Evolutionary conservation across 2,797 vertebrate species (phyloP).

Genomic region (Clarias pachynema): DNA sequence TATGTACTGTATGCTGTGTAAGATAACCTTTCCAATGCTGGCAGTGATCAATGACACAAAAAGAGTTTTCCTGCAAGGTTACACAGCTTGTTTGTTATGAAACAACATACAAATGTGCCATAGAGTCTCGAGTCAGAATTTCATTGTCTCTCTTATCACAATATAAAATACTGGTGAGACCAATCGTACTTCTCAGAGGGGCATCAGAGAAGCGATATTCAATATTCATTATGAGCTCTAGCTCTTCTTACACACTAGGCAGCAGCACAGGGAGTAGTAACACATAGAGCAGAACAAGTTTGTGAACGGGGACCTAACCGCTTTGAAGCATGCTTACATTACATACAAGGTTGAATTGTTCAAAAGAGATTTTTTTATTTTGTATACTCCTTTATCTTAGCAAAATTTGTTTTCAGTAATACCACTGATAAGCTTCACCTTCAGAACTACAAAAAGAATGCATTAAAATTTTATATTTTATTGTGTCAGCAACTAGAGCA

Average conservation of each 20-base stretch:
- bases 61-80: not conserved
- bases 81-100: not conserved
- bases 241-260: not conserved
- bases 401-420: too few relatives aligned
- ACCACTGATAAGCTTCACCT: too few relatives aligned
- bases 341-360: too few relatives aligned
- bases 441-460: not conserved
- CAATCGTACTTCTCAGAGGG: not conserved
- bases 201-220: not conserved
- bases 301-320: not conserved
- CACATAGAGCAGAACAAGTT: not conserved
- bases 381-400: too few relatives aligned
- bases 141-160: too few relatives aligned
- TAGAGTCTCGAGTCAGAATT: not conserved
- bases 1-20: not conserved
- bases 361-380: too few relatives aligned
- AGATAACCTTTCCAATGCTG: not conserved
- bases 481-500: not conserved
- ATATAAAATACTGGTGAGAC: not conserved
- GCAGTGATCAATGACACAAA: not conserved
- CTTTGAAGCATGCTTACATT: not conserved
- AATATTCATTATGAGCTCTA: not conserved
- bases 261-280: not conserved
- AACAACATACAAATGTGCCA: not conserved
- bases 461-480: not conserved